Evolutionary conservation across 2,797 vertebrate species (phyloP).

Genomic region (Artibeus lituratus): DNA sequence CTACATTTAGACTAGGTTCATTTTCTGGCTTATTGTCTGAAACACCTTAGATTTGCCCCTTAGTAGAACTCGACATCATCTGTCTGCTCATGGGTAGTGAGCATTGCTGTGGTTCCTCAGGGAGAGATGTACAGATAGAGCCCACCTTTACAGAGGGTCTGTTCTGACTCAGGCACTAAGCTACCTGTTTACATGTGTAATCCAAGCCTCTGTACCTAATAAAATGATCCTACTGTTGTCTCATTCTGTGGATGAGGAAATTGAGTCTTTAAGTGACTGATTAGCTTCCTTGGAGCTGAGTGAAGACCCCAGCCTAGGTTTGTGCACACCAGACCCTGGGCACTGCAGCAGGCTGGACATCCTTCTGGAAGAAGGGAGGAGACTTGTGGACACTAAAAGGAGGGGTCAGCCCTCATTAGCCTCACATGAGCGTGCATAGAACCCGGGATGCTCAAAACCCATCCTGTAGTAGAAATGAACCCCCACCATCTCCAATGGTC

Average conservation of each 20-base stretch:
- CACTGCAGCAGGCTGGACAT: fast-evolving
- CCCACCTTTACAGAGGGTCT: fast-evolving
- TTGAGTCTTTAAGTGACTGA: neutral
- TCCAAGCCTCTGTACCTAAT: fast-evolving
- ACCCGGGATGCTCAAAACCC: neutral
- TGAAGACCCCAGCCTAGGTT: fast-evolving
- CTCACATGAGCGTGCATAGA: fast-evolving
- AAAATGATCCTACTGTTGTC: fast-evolving
- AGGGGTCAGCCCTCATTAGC: fast-evolving
- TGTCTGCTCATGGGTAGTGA: fast-evolving
- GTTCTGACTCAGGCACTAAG: fast-evolving
- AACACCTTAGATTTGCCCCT: neutral
- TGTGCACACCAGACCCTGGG: neutral
- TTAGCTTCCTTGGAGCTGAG: neutral
- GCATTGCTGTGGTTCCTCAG: fast-evolving
- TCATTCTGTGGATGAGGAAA: neutral
- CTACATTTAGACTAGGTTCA: neutral
- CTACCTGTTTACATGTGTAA: fast-evolving
- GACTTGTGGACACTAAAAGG: too few species aligned
- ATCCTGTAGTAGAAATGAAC: neutral
- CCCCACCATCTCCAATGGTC: fast-evolving
- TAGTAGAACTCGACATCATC: too few species aligned
- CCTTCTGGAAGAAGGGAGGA: too few species aligned
- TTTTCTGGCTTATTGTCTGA: neutral
- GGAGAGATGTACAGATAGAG: neutral